These are phyloP conservation scores for Uromys caudimaculatus DNA, from an alignment of 2,797 vertebrate species.

Conservation along the genomic window DNA sequence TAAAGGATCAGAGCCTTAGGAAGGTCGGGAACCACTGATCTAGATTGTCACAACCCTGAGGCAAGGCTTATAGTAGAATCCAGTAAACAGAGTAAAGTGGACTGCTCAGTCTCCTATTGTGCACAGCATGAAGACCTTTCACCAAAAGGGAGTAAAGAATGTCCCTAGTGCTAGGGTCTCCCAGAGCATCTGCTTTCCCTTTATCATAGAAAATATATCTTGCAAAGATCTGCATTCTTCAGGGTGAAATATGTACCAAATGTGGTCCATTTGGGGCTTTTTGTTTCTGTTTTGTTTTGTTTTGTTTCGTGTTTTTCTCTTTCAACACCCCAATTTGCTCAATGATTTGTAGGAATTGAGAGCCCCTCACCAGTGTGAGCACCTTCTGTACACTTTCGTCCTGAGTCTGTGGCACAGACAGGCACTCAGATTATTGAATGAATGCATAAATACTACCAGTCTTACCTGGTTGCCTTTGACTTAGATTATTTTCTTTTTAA, in stretches of 20 bases:
- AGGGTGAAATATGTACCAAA: background rate
- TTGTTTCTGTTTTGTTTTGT: background rate
- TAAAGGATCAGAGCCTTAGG: background rate
- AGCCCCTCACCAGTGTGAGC: background rate
- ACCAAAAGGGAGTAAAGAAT: background rate
- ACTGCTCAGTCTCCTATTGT: background rate
- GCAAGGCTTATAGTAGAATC: too few relatives aligned
- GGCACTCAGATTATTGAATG: slow-evolving; percentile 36
- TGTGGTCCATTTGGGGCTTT: background rate
- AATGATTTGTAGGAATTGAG: background rate
- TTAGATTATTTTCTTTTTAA: slow-evolving; percentile 51
- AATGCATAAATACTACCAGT: background rate
- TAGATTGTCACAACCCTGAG: background rate
- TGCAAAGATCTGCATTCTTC: background rate
- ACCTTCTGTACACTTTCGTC: background rate
- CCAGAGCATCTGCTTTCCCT: background rate
- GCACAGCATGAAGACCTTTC: background rate
- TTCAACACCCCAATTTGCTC: background rate
- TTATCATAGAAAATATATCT: background rate
- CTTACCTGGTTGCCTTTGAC: slow-evolving; percentile 1
- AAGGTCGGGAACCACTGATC: background rate
- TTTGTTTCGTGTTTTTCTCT: background rate
- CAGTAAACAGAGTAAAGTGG: background rate
- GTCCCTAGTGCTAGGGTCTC: background rate
- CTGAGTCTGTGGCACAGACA: background rate